Evolutionary conservation across 2,797 vertebrate genomes (phyloP).

Genomic region (Takifugu ocellatus): DNA sequence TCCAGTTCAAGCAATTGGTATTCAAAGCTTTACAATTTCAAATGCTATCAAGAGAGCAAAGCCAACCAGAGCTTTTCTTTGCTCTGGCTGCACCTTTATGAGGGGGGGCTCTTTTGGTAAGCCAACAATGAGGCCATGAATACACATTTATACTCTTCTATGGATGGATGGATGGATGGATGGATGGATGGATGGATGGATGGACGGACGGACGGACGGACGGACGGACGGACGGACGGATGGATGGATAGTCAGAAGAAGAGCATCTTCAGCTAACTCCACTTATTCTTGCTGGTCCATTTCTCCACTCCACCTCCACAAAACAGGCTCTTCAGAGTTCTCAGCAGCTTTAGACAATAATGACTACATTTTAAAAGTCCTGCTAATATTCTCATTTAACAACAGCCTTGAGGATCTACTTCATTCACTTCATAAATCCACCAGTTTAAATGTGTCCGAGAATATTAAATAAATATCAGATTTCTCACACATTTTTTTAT

Average conservation of each 20-base stretch:
- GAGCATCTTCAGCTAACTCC: constrained; percentile 51
- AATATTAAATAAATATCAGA: too few relatives aligned
- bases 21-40: constrained; percentile 99
- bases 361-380: constrained; percentile 34
- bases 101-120: constrained; percentile 75
- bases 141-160: constrained; percentile 75
- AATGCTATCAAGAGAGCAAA: constrained; percentile 99
- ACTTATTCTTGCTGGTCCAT: constrained; percentile 50
- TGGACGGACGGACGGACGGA: too few relatives aligned
- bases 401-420: background rate
- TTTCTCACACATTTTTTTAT: too few relatives aligned
- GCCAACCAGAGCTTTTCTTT: constrained; percentile 84
- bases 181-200: too few relatives aligned
- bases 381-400: constrained; percentile 9
- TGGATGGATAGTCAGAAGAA: constrained; percentile 30
- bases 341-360: constrained; percentile 49
- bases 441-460: too few relatives aligned
- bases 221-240: background rate
- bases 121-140: constrained; percentile 76
- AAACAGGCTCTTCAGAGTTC: constrained; percentile 61
- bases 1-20: constrained; percentile 99
- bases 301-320: constrained; percentile 57
- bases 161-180: too few relatives aligned
- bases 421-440: background rate
- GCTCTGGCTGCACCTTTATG: constrained; percentile 93